These are phyloP conservation scores for Agriotes lineatus DNA, from an alignment of 2,888 invertebrate genomes.

Conservation along the genomic window DNA sequence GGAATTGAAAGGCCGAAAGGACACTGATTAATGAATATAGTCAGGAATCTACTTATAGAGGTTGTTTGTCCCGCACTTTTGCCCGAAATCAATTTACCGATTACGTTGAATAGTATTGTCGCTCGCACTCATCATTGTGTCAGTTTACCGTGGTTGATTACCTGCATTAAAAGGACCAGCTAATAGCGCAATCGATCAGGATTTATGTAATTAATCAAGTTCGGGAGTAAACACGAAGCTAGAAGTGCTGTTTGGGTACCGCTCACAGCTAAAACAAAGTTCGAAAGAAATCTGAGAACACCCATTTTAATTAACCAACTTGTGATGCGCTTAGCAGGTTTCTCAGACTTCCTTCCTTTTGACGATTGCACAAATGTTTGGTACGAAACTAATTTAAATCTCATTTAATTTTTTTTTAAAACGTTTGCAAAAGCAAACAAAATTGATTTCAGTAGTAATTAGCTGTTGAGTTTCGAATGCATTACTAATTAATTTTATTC, in stretches of 20 bases:
- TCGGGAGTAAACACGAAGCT: constrained; percentile 35
- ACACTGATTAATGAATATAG: constrained; percentile 58
- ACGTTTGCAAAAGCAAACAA: no score
- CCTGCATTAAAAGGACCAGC: constrained; percentile 42
- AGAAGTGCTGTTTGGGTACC: background rate
- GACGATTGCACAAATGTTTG: no score
- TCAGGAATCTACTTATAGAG: constrained; percentile 54
- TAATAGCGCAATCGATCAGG: constrained; percentile 46
- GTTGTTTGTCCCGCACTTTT: constrained; percentile 48
- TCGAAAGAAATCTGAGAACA: background rate
- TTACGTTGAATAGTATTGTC: constrained; percentile 49
- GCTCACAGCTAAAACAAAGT: background rate
- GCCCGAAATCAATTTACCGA: constrained; percentile 55
- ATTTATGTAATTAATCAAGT: constrained; percentile 48
- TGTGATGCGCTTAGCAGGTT: no score
- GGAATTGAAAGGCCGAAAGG: constrained; percentile 43
- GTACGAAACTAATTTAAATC: no score
- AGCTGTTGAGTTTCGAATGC: no score
- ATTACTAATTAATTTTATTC: no score
- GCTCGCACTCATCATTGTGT: constrained; percentile 41
- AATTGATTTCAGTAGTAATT: no score
- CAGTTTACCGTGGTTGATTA: constrained; percentile 42
- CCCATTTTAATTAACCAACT: background rate
- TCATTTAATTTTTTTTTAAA: no score
- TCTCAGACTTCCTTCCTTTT: no score